phyloP scores from a whole-genome alignment of 2,797 vertebrate species.

The Mus minutoides region DNA sequence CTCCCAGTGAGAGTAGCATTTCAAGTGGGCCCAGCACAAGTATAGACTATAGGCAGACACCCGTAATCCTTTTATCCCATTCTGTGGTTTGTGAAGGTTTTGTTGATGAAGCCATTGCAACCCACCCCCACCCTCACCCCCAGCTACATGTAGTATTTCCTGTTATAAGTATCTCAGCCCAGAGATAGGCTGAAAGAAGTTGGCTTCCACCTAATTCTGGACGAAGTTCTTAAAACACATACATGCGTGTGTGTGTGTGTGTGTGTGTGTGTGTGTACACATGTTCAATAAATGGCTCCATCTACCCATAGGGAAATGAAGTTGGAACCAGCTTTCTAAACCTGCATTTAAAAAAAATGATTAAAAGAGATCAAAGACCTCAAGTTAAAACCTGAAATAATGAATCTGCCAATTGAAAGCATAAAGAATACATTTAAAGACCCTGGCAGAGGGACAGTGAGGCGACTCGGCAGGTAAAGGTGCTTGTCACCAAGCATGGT shows the following conservation, averaged over 20 bases:
- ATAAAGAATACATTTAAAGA: background rate
- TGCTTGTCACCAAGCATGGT: background rate
- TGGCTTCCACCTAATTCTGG: background rate
- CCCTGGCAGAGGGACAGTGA: background rate
- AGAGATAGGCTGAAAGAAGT: accelerated
- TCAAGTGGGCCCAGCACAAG: accelerated
- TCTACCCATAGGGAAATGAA: background rate
- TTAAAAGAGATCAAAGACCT: background rate
- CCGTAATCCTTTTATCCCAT: accelerated
- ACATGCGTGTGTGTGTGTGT: too few relatives aligned
- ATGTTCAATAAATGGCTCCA: background rate
- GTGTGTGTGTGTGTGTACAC: too few relatives aligned
- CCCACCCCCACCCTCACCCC: too few relatives aligned
- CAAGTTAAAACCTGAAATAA: background rate
- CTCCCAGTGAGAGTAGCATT: too few relatives aligned
- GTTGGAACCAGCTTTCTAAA: background rate
- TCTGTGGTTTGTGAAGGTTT: background rate
- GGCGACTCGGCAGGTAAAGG: background rate
- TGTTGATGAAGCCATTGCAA: accelerated
- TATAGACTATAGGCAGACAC: accelerated
- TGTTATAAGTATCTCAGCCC: background rate
- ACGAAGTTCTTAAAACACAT: background rate
- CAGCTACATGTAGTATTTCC: accelerated
- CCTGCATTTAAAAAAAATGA: background rate
- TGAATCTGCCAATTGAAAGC: background rate